A percentile compares a stretch with the other conserved stretches of the same genome.
These are phyloP conservation scores for Druon quercuslanigerum DNA, from an alignment of 1,140 invertebrate genomes.

Conservation along the genomic window DNA sequence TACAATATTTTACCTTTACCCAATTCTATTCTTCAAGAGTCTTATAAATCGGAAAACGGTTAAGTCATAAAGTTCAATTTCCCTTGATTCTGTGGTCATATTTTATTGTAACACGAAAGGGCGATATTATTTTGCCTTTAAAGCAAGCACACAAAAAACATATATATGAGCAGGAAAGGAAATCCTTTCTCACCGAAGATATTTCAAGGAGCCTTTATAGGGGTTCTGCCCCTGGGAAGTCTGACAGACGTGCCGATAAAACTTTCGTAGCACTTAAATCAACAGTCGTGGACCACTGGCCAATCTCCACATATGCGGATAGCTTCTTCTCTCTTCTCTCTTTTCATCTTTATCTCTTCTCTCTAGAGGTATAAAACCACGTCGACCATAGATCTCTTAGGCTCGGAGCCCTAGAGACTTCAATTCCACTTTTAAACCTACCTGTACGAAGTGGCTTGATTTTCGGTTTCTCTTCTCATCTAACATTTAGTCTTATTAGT, in stretches of 20 bases:
- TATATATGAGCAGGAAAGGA: neutral
- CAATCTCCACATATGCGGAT: conserved; percentile 11
- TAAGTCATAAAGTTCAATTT: neutral
- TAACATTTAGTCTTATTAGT: conserved; percentile 32
- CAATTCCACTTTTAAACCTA: conserved; percentile 12
- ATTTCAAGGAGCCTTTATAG: conserved; percentile 11
- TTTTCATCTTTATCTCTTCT: neutral
- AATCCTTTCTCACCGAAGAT: neutral
- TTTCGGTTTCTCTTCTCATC: conserved; percentile 14
- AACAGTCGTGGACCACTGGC: neutral
- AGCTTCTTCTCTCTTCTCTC: neutral
- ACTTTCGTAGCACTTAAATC: conserved; percentile 19
- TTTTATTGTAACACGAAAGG: neutral
- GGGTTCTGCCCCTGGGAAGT: neutral
- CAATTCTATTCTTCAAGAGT: too few relatives aligned
- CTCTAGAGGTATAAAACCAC: neutral
- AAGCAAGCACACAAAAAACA: neutral
- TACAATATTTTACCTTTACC: too few relatives aligned
- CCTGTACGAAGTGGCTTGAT: conserved; percentile 11
- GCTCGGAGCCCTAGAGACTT: neutral
- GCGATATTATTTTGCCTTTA: conserved; percentile 8
- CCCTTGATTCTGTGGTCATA: neutral
- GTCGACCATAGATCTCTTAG: conserved; percentile 26
- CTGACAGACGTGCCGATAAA: conserved; percentile 29
- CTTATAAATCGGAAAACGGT: neutral